Base-by-base conservation (phyloP, 2,113 vertebrate genomes). In the Papio anubis region DNA sequence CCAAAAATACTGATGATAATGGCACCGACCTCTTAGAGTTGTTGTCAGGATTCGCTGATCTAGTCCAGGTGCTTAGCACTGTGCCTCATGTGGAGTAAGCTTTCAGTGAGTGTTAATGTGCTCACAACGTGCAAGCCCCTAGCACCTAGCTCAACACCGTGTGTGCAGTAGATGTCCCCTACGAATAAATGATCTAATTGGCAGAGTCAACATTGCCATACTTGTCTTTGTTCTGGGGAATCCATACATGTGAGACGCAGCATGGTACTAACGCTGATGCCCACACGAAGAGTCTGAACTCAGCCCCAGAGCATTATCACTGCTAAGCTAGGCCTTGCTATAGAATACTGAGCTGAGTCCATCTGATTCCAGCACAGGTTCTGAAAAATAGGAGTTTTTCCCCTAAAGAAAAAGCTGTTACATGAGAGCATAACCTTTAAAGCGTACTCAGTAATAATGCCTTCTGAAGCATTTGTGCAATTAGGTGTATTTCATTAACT, bases 401-500 rank as follows among this genome's bases (percentile, higher is more conserved):
- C 45, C 48, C 45, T 2, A 0, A 88, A 97, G 68, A 80, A 64
- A 79, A 79, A 72, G 55, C 68, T 66, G 5, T 35, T 90, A 13
- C 4, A 10, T 3, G 73, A 92, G 73, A 85, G 40, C 25, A 9
- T 86, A 90, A 81, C 72, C 95, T 97, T 96, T 90, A 85, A 86
- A 79, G 40, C 40, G 14, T 50, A 59, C 50, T 73, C 9, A 12
- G 61, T 68, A 76, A 66, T 35, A 59, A 84, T 88, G 88, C 55
- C 64, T 85, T 97, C 80, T 48, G 94, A 79, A 80, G 76, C 75
- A 50, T 17, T 94, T 83, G 55, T 52, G 96, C 97, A 97, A 97
- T 98, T 98, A 97, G 95, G 95, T 93, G 75, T 97, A 96, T 96
- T 98, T 98, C 97, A 93, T 98, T 98, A 98, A 98, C 97, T 64